Evolutionary conservation across 1,140 invertebrate species (phyloP).

Genomic region (Bombus sylvicola): DNA sequence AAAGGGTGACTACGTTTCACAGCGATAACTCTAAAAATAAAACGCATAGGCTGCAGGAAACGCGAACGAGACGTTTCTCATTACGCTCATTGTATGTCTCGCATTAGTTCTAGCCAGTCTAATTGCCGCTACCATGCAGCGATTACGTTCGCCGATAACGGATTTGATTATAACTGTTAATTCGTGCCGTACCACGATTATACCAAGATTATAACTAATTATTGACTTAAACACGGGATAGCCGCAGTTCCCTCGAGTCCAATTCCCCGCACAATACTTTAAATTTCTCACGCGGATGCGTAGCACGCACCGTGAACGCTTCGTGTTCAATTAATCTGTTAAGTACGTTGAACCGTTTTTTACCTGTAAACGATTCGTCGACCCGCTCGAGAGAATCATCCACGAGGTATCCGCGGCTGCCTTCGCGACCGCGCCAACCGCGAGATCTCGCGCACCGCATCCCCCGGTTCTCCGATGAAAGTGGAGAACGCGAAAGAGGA

Average conservation of each 20-base stretch:
- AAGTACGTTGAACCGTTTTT: slow-evolving; percentile 62
- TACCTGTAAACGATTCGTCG: not conserved
- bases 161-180: slow-evolving; percentile 57
- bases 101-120: slow-evolving; percentile 39
- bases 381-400: not conserved
- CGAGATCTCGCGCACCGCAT: too few relatives aligned
- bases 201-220: slow-evolving; percentile 62
- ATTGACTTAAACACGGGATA: slow-evolving; percentile 47
- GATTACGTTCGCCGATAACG: slow-evolving; percentile 56
- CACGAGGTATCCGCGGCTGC: not conserved
- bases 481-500: not conserved
- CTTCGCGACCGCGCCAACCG: not conserved
- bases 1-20: slow-evolving; percentile 29
- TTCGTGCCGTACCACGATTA: slow-evolving; percentile 49
- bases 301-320: slow-evolving; percentile 62
- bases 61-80: slow-evolving; percentile 41
- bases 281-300: slow-evolving; percentile 59
- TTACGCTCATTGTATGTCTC: slow-evolving; percentile 44
- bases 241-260: slow-evolving; percentile 39
- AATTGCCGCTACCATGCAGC: slow-evolving; percentile 43
- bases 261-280: slow-evolving; percentile 44
- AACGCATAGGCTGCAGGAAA: slow-evolving; percentile 20
- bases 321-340: slow-evolving; percentile 54
- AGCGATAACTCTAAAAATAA: slow-evolving; percentile 37
- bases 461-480: not conserved